Evolutionary conservation across 2,888 invertebrate species (phyloP), one percentile per base, ranked within the genome.

Genomic region (Eilema griseolum): DNA sequence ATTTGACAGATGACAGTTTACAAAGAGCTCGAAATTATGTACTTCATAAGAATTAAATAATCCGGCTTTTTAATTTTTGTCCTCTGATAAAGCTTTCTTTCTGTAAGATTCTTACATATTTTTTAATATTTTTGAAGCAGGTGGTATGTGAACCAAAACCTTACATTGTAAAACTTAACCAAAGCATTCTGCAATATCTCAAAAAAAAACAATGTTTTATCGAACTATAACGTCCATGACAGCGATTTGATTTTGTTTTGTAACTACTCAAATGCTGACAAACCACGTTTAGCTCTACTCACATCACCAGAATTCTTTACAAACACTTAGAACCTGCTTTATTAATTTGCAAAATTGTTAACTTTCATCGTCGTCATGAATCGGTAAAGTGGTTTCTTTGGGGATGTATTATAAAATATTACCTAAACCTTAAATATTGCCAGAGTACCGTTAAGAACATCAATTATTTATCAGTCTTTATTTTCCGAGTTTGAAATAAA

Each of bases 281-380:
- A 80, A 80, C 82, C 78, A 79, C 79, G 78, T 78, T 78, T 79
- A 82, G 73, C 73, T 68, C 41, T 61, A 28, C 66, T 67, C 64
- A 79, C 83, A 76, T 75, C 71, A 70, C 67, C 63, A 37, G 72
- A 75, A 78, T 78, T 81, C 81, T 78, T 83, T 72, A 69, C 67
- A 83, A 87, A 85, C 85, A 82, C 82, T 87, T 86, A 78, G 81
- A 80, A 88, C 86, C 82, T 83, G 83, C 83, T 85, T 88, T 85
- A 86, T 89, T 90, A 89, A 93, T 92, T 90, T 87, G 83, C 86
- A 85, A 88, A 91, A 89, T 92, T 92, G 88, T 88, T 90, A 88
- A 90, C 88, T 90, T 86, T 86, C 83, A 83, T 87, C 86, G 52
- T 52, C 52, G 46, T 46, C 46, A 7, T 46, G 46, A 46, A 20